Base-by-base conservation (phyloP, 30 jellyfish, hydroid and myxozoan species). In the Hydractinia echinata region DNA sequence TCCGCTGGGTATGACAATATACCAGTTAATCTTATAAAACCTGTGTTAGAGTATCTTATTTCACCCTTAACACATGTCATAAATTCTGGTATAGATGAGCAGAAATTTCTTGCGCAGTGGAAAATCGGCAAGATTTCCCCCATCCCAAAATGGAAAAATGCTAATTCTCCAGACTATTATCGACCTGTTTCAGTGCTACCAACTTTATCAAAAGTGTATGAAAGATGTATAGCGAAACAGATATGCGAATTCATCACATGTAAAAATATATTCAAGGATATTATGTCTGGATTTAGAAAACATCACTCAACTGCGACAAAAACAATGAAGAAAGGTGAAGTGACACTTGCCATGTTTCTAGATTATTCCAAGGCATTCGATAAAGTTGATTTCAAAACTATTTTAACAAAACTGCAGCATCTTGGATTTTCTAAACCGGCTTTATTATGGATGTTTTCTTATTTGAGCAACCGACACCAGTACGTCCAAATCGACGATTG, bases 331-430 rank as follows among this genome's bases (percentile, higher is more conserved):
- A 56, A 56, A n/a, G 68, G 68, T 56, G 68, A 56, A n/a, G 68
- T 56, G 68, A 56, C 68, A 56, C 68, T 56, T 9, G 68, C 68
- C 68, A 56, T 56, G 68, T 56, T 56, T n/a, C n/a, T 56, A 56
- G 68, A 56, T 56, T 56, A 56, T n/a, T 56, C 68, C n/a, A 56
- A 56, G 68, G 68, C 68, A 56, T 56, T 56, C n/a, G n/a, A n/a
- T n/a, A n/a, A n/a, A n/a, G n/a, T n/a, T n/a, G n/a, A n/a, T n/a
- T n/a, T n/a, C n/a, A 56, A 56, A 56, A 56, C 68, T 56, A 56
- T 56, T 56, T 9, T 56, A n/a, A 56, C 68, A 56, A 56, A 56
- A n/a, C 68, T 56, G 68, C 68, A 56, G 10, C 68, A 56, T 56
- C 68, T 56, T 56, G n/a, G n/a, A n/a, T n/a, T n/a, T n/a, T n/a